Evolutionary conservation across 2,113 vertebrate species (phyloP).

Genomic region (Pimephales promelas): DNA sequence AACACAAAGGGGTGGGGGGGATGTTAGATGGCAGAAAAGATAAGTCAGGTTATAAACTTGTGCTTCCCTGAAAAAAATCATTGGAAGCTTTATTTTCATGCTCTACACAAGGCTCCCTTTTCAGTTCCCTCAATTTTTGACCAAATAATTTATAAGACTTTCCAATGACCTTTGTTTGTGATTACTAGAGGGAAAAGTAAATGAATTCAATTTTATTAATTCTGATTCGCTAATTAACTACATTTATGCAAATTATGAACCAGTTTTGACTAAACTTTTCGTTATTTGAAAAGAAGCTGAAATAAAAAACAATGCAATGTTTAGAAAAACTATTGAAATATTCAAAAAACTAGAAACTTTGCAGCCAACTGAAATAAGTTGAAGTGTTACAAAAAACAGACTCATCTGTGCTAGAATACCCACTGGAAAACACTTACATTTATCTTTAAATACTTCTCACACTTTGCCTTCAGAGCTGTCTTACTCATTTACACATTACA

Average conservation of each 20-base stretch:
- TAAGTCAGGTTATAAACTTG: too few relatives aligned
- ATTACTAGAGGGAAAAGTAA: not conserved
- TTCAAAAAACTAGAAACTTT: too few relatives aligned
- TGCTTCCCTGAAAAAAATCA: not conserved
- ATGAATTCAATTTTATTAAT: not conserved
- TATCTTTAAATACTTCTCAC: not conserved
- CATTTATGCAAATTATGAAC: too few relatives aligned
- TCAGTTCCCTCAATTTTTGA: not conserved
- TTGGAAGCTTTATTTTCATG: not conserved
- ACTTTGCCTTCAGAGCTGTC: not conserved
- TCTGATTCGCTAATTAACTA: not conserved
- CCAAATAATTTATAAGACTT: not conserved
- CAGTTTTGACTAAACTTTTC: not conserved
- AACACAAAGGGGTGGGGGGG: too few relatives aligned
- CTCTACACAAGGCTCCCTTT: not conserved
- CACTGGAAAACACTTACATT: not conserved
- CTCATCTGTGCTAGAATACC: not conserved
- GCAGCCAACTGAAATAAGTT: too few relatives aligned
- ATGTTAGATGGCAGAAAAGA: too few relatives aligned
- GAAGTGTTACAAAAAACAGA: not conserved
- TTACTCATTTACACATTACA: conserved; percentile 1
- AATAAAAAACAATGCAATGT: too few relatives aligned
- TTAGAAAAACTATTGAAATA: too few relatives aligned
- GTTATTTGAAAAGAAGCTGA: not conserved
- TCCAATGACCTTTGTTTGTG: too few relatives aligned